Conservation (phyloP, 2,888 invertebrate species). For the Chouioia cunea region DNA sequence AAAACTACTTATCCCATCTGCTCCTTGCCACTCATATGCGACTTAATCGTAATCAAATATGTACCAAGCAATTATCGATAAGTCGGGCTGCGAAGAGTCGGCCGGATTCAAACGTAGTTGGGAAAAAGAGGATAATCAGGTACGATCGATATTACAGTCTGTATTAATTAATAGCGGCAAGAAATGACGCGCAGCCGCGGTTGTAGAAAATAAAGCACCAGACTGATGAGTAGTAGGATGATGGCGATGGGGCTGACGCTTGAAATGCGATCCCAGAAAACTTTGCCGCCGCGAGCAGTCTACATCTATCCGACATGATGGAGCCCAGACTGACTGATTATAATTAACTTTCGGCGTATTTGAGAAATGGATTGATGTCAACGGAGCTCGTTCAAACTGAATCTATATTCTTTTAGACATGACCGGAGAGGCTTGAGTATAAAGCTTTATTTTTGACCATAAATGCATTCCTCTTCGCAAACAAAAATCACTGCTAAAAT, state of each 20-base stretch:
- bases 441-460: too few species aligned
- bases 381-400: neutral
- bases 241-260: slow-evolving; percentile 4
- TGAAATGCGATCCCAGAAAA: slow-evolving; percentile 59
- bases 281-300: slow-evolving; percentile 41
- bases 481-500: too few species aligned
- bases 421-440: too few species aligned
- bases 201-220: slow-evolving; percentile 33
- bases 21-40: too few species aligned
- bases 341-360: slow-evolving; percentile 35
- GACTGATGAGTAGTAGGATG: slow-evolving; percentile 21
- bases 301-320: slow-evolving; percentile 22
- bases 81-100: neutral
- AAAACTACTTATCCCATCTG: too few species aligned
- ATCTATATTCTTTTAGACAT: neutral
- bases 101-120: neutral
- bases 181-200: slow-evolving; percentile 31
- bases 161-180: slow-evolving; percentile 46
- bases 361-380: slow-evolving; percentile 6
- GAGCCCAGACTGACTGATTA: slow-evolving; percentile 44
- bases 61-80: neutral
- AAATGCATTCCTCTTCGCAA: too few species aligned
- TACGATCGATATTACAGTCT: slow-evolving; percentile 47
- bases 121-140: slow-evolving; percentile 49
- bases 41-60: neutral